These are phyloP conservation scores for Thecocarcelia acutangulata DNA, from an alignment of 2,888 invertebrate species.

Conservation along the genomic window DNA sequence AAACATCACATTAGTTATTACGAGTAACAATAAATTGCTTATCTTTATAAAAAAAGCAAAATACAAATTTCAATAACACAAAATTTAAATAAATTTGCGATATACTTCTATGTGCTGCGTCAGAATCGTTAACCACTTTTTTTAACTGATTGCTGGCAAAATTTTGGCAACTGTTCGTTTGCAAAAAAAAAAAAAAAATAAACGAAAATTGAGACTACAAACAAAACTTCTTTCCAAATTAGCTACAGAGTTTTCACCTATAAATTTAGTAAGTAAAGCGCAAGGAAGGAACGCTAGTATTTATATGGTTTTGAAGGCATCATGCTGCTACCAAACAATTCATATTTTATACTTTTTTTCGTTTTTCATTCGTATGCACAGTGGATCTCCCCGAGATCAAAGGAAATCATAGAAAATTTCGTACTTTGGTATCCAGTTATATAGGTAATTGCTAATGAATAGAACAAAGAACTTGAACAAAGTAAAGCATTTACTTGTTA, in stretches of 20 bases:
- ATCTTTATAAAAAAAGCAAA: too few species aligned
- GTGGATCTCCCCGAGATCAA: constrained; percentile 99
- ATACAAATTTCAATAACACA: too few species aligned
- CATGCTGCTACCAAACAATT: constrained; percentile 65
- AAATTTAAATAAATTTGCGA: too few species aligned
- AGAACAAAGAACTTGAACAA: constrained; percentile 35
- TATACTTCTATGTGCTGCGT: too few species aligned
- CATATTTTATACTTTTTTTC: constrained; percentile 75
- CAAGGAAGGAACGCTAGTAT: constrained; percentile 65
- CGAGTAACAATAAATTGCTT: too few species aligned
- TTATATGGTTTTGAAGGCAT: constrained; percentile 62
- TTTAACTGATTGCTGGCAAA: too few species aligned
- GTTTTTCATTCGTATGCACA: constrained; percentile 82
- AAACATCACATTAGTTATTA: too few species aligned
- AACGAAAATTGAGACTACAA: background rate
- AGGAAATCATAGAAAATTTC: constrained; percentile 99
- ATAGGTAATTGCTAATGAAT: constrained; percentile 89
- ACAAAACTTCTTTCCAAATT: background rate
- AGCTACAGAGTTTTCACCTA: constrained; percentile 25
- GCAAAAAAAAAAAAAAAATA: background rate
- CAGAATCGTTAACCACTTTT: too few species aligned
- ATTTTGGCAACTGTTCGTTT: too few species aligned
- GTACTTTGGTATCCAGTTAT: constrained; percentile 99
- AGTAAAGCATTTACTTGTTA: constrained; percentile 36
- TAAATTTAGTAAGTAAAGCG: constrained; percentile 61